Evolutionary conservation across 2,113 vertebrate genomes (phyloP).

Genomic region (Albula glossodonta): DNA sequence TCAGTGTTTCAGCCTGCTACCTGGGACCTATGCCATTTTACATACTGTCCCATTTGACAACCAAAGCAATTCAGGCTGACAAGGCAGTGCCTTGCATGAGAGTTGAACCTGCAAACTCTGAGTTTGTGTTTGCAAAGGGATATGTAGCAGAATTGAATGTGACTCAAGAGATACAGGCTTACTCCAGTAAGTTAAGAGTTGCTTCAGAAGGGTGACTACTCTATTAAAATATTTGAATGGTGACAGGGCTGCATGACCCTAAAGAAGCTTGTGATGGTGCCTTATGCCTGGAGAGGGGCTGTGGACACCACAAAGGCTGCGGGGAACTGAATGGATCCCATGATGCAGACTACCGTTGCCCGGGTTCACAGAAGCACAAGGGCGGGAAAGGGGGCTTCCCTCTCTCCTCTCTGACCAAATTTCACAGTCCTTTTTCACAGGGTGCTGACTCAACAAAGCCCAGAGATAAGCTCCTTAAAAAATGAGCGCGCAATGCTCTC

Average conservation of each 20-base stretch:
- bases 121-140: no score
- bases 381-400: background rate
- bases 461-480: background rate
- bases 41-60: no score
- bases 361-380: background rate
- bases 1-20: no score
- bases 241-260: background rate
- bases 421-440: slow-evolving; percentile 1
- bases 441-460: slow-evolving; percentile 1
- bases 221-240: background rate
- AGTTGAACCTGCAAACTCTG: no score
- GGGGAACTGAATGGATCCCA: background rate
- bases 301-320: background rate
- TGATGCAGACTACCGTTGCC: background rate
- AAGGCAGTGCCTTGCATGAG: no score
- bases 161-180: no score
- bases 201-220: no score
- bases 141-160: no score
- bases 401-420: background rate
- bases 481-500: background rate
- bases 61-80: no score
- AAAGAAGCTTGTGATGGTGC: background rate
- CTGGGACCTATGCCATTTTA: no score
- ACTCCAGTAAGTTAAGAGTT: no score
- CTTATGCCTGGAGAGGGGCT: background rate